Evolutionary conservation across 2,888 invertebrate species (phyloP), one percentile per base, ranked within the genome.

Genomic region (Cosmorhoe ocellata): DNA sequence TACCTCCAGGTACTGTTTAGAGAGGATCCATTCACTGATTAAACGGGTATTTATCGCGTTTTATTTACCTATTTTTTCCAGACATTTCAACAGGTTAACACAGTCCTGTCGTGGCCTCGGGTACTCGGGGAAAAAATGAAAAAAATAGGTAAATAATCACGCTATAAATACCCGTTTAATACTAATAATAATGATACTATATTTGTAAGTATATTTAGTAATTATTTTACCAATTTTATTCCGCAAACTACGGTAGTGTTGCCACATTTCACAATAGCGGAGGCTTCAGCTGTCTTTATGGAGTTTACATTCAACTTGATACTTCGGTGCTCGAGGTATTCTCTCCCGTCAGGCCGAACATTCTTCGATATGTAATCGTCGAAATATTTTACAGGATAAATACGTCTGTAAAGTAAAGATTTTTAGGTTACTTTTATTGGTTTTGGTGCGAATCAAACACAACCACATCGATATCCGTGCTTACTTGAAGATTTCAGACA

Each of bases 161-260:
- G n/a, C n/a, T n/a, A n/a, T n/a, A n/a, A n/a, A n/a, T n/a, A n/a
- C n/a, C n/a, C n/a, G n/a, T n/a, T n/a, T n/a, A n/a, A n/a, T n/a
- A n/a, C n/a, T n/a, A n/a, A n/a, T n/a, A n/a, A n/a, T n/a, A n/a
- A n/a, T n/a, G n/a, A n/a, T n/a, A n/a, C n/a, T n/a, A n/a, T n/a
- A n/a, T n/a, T 18, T 18, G 18, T 18, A 4, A 9, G 2, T n/a
- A 3, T 18, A 6, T 18, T 32, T 14, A 3, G 9, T 9, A 3
- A 28, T 11, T 22, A 7, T 26, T 22, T 27, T 91, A 96, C 96
- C 64, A 95, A 94, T 91, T 96, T 95, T 47, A 97, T 94, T 4
- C 97, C 97, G 84, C 97, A 97, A 38, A 96, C 91, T 30, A 96
- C 94, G 36, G 94, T 93, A 1, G 97, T 96, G 68, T 95, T 94